A percentile compares a stretch with the other conserved stretches of the same genome.
phyloP scores from a whole-genome alignment of 1,140 invertebrate species.

The Andricus grossulariae region DNA sequence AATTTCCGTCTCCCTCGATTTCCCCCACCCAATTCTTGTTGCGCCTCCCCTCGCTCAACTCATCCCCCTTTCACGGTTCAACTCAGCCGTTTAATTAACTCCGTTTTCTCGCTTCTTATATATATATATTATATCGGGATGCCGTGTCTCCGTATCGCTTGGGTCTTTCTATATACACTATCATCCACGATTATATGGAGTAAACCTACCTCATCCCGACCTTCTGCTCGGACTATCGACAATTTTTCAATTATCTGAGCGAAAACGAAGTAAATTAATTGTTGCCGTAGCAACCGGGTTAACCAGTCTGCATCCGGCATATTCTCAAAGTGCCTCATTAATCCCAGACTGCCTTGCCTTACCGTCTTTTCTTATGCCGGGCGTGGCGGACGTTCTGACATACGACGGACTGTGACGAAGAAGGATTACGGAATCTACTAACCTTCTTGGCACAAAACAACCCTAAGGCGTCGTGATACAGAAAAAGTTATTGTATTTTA shows the following conservation, averaged over 20 bases:
- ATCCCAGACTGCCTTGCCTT: neutral
- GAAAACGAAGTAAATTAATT: slow-evolving; percentile 66
- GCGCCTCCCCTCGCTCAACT: slow-evolving; percentile 35
- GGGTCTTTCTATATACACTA: neutral
- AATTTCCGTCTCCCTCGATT: slow-evolving; percentile 59
- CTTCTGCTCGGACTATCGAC: slow-evolving; percentile 50
- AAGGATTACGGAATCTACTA: slow-evolving; percentile 22
- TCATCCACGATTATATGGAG: neutral
- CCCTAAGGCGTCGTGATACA: neutral
- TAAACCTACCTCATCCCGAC: neutral
- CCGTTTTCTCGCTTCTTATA: slow-evolving; percentile 65
- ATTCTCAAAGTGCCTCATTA: slow-evolving; percentile 30
- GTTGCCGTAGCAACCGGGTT: slow-evolving; percentile 47
- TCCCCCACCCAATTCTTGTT: neutral
- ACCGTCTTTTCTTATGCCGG: slow-evolving; percentile 17
- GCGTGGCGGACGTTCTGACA: slow-evolving; percentile 8
- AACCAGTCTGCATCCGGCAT: slow-evolving; percentile 22
- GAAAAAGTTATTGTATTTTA: neutral
- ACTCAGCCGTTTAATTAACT: slow-evolving; percentile 64
- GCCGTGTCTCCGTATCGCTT: slow-evolving; percentile 38
- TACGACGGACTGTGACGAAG: slow-evolving; percentile 12
- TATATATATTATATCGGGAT: slow-evolving; percentile 33
- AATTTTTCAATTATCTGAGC: slow-evolving; percentile 65
- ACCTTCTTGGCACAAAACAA: slow-evolving; percentile 25
- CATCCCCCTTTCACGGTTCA: slow-evolving; percentile 38